These are phyloP conservation scores for Terrapene triunguis DNA, from an alignment of 2,113 vertebrate species.

Conservation along the genomic window DNA sequence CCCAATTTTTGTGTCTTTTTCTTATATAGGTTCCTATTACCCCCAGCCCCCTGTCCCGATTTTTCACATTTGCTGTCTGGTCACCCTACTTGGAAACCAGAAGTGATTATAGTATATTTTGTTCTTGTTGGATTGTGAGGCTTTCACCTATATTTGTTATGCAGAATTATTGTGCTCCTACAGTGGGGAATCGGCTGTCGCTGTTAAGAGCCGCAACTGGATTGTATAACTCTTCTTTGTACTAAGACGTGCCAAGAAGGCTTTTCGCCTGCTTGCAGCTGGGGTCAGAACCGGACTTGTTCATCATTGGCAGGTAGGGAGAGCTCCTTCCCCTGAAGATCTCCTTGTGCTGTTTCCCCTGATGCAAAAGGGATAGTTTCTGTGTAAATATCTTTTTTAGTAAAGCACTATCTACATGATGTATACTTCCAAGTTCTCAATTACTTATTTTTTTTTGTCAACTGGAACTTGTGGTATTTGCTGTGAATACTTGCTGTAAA, in stretches of 20 bases:
- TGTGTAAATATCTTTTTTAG: neutral
- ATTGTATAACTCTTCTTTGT: slow-evolving; percentile 12
- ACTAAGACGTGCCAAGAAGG: slow-evolving; percentile 16
- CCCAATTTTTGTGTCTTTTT: too few relatives aligned
- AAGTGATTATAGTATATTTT: slow-evolving; percentile 56
- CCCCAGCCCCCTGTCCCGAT: too few relatives aligned
- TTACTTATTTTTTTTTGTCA: neutral
- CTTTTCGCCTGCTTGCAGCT: neutral
- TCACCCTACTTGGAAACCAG: slow-evolving; percentile 34
- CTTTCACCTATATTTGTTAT: slow-evolving; percentile 59
- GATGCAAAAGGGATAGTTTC: neutral
- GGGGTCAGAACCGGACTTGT: rapidly evolving
- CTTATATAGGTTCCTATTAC: too few relatives aligned
- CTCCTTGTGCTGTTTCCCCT: neutral
- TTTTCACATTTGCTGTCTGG: too few relatives aligned
- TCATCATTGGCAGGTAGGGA: neutral
- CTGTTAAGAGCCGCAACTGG: slow-evolving; percentile 60
- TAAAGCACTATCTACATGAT: neutral
- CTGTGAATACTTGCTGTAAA: neutral
- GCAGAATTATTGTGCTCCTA: slow-evolving; percentile 46
- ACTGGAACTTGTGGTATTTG: neutral
- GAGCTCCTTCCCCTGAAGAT: neutral
- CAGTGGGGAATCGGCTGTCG: slow-evolving; percentile 58
- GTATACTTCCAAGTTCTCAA: neutral
- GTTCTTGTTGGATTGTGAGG: slow-evolving; percentile 31